Evolutionary conservation across 2,113 vertebrate genomes (phyloP).

Genomic region (Vulpes lagopus): DNA sequence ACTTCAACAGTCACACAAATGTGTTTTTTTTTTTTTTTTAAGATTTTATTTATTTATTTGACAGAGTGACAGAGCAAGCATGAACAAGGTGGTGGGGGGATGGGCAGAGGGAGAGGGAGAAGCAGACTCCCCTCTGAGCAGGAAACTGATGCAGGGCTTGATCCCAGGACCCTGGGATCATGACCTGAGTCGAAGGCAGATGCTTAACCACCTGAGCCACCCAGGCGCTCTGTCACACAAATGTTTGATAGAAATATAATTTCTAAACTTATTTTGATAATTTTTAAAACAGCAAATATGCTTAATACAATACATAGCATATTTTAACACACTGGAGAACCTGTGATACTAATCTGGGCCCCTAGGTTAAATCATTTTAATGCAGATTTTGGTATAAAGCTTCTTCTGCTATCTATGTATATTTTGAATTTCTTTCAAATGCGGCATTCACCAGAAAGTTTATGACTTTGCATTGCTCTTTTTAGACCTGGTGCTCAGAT

Average conservation of each 20-base stretch:
- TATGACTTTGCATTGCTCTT: neutral
- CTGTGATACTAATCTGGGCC: neutral
- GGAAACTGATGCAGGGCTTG: too few species aligned
- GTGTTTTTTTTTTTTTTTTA: too few species aligned
- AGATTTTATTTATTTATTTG: too few species aligned
- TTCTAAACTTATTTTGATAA: neutral
- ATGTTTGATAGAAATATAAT: conserved; percentile 39
- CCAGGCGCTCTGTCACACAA: neutral
- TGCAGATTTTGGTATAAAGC: neutral
- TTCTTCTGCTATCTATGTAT: neutral
- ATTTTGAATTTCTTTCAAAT: conserved; percentile 26
- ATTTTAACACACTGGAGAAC: neutral
- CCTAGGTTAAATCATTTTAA: neutral
- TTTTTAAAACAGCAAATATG: conserved; percentile 33
- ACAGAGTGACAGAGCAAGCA: too few species aligned
- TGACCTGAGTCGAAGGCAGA: too few species aligned
- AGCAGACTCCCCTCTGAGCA: too few species aligned
- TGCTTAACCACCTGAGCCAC: too few species aligned
- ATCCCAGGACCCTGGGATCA: too few species aligned
- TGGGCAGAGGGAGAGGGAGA: too few species aligned
- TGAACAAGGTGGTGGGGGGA: too few species aligned
- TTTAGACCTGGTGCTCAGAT: neutral
- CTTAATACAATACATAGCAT: neutral
- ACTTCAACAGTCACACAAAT: neutral
- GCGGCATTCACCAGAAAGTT: neutral